Conservation (phyloP, 1,140 invertebrate genomes). For the Cyclina sinensis region DNA sequence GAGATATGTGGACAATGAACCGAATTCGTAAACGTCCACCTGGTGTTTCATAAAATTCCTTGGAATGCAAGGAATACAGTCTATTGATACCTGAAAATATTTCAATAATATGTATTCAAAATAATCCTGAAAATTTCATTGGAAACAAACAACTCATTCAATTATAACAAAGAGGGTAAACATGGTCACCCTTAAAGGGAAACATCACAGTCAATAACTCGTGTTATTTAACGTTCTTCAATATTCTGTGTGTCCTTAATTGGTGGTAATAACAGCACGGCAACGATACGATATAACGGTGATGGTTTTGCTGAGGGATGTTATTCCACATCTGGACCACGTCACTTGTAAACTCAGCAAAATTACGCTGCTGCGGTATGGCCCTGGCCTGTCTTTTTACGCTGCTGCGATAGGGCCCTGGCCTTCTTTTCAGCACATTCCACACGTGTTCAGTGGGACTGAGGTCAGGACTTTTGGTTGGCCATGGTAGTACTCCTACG, state of each 20-base stretch:
- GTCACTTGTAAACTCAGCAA: background rate
- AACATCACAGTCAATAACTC: too few species aligned
- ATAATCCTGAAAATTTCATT: too few species aligned
- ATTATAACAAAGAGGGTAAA: too few species aligned
- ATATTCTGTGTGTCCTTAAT: background rate
- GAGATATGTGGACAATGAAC: too few species aligned
- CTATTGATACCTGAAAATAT: too few species aligned
- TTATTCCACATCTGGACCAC: background rate
- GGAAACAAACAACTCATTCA: too few species aligned
- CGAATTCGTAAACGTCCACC: too few species aligned
- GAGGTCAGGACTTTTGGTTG: slow-evolving; percentile 11
- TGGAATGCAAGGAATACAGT: too few species aligned
- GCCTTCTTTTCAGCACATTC: background rate
- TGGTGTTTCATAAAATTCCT: too few species aligned
- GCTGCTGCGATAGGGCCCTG: background rate
- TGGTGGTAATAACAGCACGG: background rate
- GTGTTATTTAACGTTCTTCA: background rate
- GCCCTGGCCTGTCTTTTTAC: background rate
- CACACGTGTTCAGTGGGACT: background rate
- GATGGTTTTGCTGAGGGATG: background rate
- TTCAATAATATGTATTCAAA: too few species aligned
- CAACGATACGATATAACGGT: background rate
- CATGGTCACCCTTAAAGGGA: too few species aligned
- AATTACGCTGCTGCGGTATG: background rate
- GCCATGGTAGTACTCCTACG: slow-evolving; percentile 42